These are phyloP conservation scores for Metopolophium dirhodum DNA, from an alignment of 1,140 invertebrate species.

Conservation along the genomic window DNA sequence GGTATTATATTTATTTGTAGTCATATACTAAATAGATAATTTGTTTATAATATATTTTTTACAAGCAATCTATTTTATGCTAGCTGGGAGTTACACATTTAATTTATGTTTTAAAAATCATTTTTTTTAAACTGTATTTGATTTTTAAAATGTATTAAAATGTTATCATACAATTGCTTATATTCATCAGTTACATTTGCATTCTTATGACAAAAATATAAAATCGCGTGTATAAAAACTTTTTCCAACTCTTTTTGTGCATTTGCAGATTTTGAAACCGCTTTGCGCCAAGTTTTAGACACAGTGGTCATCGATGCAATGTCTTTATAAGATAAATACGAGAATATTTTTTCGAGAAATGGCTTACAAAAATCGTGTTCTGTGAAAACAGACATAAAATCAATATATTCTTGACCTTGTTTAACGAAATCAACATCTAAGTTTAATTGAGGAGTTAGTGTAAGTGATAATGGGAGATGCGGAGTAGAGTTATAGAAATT, in stretches of 20 bases:
- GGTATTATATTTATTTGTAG: neutral
- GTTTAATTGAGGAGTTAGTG: neutral
- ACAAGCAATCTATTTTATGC: neutral
- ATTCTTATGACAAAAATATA: neutral
- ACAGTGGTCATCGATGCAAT: neutral
- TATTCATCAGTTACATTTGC: neutral
- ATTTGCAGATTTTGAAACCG: neutral
- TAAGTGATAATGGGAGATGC: too few relatives aligned
- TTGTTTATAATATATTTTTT: neutral
- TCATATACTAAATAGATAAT: neutral
- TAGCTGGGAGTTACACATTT: neutral
- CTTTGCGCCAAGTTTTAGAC: neutral
- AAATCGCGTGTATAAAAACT: neutral
- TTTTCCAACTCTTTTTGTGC: neutral
- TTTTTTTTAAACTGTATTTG: neutral
- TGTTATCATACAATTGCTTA: neutral
- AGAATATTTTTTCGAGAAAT: neutral
- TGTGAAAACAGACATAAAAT: neutral
- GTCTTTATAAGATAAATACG: neutral
- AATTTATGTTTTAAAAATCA: neutral
- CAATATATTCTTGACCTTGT: neutral
- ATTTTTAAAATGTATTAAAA: constrained; percentile 6
- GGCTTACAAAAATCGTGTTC: neutral
- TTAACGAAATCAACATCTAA: neutral
- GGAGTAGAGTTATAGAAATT: too few relatives aligned